Evolutionary conservation across 2,797 vertebrate species (phyloP).

Genomic region (Phalloptychus januarius): DNA sequence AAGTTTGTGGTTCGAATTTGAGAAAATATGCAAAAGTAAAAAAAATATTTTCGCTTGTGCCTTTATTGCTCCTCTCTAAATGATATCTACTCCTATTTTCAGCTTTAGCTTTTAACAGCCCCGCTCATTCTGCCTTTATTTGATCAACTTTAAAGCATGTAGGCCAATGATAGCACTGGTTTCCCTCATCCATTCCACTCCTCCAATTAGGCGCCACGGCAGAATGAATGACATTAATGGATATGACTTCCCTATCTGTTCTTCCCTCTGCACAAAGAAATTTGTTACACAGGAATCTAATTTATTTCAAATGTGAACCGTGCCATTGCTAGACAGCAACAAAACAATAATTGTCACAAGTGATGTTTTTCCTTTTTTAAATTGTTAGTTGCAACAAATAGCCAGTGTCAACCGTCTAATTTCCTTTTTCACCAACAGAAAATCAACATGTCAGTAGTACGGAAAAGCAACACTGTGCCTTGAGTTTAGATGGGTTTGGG

Average conservation of each 20-base stretch:
- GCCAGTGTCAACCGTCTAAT: constrained; percentile 60
- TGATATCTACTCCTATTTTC: not conserved
- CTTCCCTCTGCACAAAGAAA: constrained; percentile 54
- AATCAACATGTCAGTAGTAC: constrained; percentile 25
- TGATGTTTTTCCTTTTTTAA: constrained; percentile 47
- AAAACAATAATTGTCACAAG: constrained; percentile 62
- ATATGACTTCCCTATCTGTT: constrained; percentile 54
- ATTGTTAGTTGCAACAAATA: constrained; percentile 61
- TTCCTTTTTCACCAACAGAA: constrained; percentile 47
- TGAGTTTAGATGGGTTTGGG: constrained; percentile 41
- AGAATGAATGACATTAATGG: constrained; percentile 57
- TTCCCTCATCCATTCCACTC: constrained; percentile 2
- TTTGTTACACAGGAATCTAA: constrained; percentile 58
- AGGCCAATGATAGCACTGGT: constrained; percentile 30
- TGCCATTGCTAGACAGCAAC: constrained; percentile 61
- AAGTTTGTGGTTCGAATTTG: not conserved
- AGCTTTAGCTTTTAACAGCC: constrained; percentile 8
- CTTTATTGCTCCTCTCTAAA: not conserved
- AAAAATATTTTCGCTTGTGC: not conserved
- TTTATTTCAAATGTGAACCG: constrained; percentile 70
- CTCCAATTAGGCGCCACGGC: constrained; percentile 42
- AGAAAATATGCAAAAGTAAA: not conserved
- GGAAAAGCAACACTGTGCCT: constrained; percentile 4
- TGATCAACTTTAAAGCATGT: constrained; percentile 33
- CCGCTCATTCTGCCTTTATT: constrained; percentile 24